Evolutionary conservation across 1,140 invertebrate species (phyloP), one percentile per base, ranked within the genome.

Genomic region (Thaumatotibia leucotreta): DNA sequence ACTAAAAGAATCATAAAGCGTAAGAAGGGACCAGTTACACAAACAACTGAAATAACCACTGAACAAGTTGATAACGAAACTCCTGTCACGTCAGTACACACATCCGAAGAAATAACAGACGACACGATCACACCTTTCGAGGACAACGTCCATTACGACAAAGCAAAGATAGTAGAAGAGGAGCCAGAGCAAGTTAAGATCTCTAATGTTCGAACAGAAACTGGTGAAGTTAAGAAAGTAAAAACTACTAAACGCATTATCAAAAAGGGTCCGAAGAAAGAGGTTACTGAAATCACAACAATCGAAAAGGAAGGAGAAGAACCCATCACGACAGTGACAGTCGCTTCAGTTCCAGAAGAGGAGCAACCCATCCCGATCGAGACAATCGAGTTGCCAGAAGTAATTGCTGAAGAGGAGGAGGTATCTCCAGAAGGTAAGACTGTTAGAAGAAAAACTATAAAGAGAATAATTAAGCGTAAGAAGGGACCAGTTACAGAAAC

Each of bases 201-300:
- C 50, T 72, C 77, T 80, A 50, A 80, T 76, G 84, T 65, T 77
- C 66, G 88, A 81, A 52, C 74, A 74, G 52, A 73, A 69, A 66
- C 68, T 14, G 68, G 71, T 39, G 65, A 64, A 58, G 39, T 49
- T 4, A 10, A 64, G 14, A 76, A 77, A 39, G 76, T 39, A 3
- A 63, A 76, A 64, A 79, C 72, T 29, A 67, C 66, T 52, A 71
- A 74, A 17, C 69, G 74, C 17, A 72, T 75, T 3, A 70, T 69
- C 11, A 80, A 79, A 61, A 76, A 66, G 35, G 63, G 81, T 39
- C 84, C 74, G n/a, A 69, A 67, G 64, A 73, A 76, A 61, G 45
- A 35, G 27, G 63, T 66, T 0, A 71, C 45, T 32, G 70, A 73
- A 39, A 54, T 66, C 24, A 61, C 45, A 2, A 69, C 70, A 10